Percentiles rank a stretch among this genome's conserved stretches.
Evolutionary conservation across 2,113 vertebrate species (phyloP).

Genomic region (Pelodiscus sinensis): DNA sequence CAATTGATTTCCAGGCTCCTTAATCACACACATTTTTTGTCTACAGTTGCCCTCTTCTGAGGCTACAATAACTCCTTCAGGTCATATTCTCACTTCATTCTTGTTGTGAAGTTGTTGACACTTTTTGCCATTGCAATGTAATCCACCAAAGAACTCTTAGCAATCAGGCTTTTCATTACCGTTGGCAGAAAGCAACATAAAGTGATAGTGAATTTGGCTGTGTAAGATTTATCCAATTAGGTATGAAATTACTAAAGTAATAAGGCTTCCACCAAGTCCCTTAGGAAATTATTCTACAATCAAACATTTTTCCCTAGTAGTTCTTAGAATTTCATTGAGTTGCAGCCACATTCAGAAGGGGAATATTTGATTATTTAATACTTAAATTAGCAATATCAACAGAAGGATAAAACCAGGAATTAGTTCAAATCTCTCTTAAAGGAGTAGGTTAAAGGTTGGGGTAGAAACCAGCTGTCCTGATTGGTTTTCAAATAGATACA

Average conservation of each 20-base stretch:
- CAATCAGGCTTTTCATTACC: background rate
- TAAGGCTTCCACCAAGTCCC: background rate
- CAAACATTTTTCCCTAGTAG: background rate
- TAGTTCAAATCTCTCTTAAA: background rate
- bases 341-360: background rate
- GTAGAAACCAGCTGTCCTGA: background rate
- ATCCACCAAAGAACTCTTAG: background rate
- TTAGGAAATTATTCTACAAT: background rate
- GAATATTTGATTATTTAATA: background rate
- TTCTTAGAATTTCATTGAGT: background rate
- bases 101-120: background rate
- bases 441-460: background rate
- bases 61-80: background rate
- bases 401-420: background rate
- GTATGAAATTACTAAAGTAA: background rate
- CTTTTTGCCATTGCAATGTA: background rate
- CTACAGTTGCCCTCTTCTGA: background rate
- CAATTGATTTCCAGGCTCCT: background rate
- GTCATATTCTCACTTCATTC: background rate
- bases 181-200: background rate
- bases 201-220: background rate
- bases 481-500: background rate
- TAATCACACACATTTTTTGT: background rate
- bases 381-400: background rate
- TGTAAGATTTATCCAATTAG: background rate